Percentiles rank a stretch among this genome's conserved stretches.
These are phyloP conservation scores for Siniperca obscura DNA, from an alignment of 2,797 vertebrate species.

Conservation along the genomic window DNA sequence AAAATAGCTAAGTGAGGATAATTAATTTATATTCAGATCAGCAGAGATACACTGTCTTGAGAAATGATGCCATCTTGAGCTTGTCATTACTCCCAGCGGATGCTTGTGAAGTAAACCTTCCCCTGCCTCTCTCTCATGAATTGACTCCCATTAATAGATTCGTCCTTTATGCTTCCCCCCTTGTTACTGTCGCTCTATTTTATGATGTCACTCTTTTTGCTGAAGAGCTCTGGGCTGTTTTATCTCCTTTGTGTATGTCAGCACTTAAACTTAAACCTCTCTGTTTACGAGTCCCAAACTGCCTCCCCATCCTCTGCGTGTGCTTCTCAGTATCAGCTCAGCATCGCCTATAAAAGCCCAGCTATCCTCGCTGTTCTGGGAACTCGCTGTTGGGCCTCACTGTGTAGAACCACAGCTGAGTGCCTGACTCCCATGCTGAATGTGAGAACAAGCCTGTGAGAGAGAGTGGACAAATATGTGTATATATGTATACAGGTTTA, in stretches of 20 bases:
- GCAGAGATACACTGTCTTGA: constrained; percentile 39
- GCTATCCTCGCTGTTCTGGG: constrained; percentile 51
- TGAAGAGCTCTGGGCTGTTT: constrained; percentile 81
- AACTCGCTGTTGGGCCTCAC: constrained; percentile 42
- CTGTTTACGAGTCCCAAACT: constrained; percentile 84
- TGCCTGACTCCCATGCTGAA: constrained; percentile 44
- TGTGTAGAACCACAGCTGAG: constrained; percentile 55
- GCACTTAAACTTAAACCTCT: constrained; percentile 86
- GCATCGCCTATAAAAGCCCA: constrained; percentile 70
- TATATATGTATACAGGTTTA: neutral
- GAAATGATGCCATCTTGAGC: constrained; percentile 49
- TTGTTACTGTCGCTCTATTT: constrained; percentile 81
- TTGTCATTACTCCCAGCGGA: constrained; percentile 63
- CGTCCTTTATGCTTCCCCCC: constrained; percentile 80
- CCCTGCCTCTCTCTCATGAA: constrained; percentile 56
- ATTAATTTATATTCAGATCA: constrained; percentile 55
- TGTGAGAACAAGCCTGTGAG: constrained; percentile 42
- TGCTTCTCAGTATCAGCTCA: constrained; percentile 67
- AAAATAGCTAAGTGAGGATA: constrained; percentile 29
- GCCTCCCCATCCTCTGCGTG: constrained; percentile 74
- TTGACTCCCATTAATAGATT: constrained; percentile 78
- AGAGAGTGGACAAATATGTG: constrained; percentile 5
- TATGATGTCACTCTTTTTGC: constrained; percentile 83
- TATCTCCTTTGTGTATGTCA: constrained; percentile 79
- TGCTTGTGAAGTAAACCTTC: constrained; percentile 62